These are phyloP conservation scores for Prochilodus magdalenae DNA, from an alignment of 2,113 vertebrate genomes.

Conservation along the genomic window DNA sequence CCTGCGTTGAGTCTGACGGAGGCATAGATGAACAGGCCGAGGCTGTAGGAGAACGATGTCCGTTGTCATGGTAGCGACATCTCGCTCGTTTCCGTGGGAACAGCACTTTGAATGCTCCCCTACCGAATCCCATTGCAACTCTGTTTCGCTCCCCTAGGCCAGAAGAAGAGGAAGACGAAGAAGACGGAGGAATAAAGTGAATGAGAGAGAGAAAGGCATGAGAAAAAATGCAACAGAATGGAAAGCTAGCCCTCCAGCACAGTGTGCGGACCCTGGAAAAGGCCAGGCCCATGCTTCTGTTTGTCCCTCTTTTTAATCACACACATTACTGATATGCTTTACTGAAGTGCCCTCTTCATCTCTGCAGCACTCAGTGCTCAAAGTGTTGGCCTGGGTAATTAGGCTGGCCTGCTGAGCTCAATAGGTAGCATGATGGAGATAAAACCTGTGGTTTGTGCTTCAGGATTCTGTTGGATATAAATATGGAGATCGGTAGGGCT, in stretches of 20 bases:
- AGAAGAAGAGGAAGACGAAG: slow-evolving; percentile 44
- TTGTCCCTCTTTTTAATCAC: slow-evolving; percentile 45
- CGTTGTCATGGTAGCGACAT: slow-evolving; percentile 79
- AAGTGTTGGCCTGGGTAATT: slow-evolving; percentile 26
- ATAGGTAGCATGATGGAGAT: background rate
- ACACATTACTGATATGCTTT: slow-evolving; percentile 35
- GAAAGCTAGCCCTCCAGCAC: slow-evolving; percentile 64
- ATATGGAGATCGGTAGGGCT: too few species aligned
- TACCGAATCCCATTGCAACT: slow-evolving; percentile 78
- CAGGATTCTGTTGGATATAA: background rate
- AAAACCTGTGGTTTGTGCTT: background rate
- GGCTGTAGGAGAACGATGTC: slow-evolving; percentile 70
- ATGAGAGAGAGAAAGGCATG: slow-evolving; percentile 13
- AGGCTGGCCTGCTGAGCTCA: slow-evolving; percentile 15
- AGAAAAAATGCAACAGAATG: slow-evolving; percentile 68
- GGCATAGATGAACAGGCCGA: slow-evolving; percentile 42
- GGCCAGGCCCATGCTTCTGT: slow-evolving; percentile 59
- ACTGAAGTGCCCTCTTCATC: slow-evolving; percentile 12
- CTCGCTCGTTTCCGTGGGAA: slow-evolving; percentile 79
- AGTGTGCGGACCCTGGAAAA: slow-evolving; percentile 74
- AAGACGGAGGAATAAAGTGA: background rate
- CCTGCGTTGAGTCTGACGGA: slow-evolving; percentile 5
- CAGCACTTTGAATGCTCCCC: slow-evolving; percentile 51
- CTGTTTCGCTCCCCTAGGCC: slow-evolving; percentile 71
- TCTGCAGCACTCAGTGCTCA: slow-evolving; percentile 21